These are phyloP conservation scores for Nephotettix cincticeps DNA, from an alignment of 1,140 invertebrate species.

Conservation along the genomic window DNA sequence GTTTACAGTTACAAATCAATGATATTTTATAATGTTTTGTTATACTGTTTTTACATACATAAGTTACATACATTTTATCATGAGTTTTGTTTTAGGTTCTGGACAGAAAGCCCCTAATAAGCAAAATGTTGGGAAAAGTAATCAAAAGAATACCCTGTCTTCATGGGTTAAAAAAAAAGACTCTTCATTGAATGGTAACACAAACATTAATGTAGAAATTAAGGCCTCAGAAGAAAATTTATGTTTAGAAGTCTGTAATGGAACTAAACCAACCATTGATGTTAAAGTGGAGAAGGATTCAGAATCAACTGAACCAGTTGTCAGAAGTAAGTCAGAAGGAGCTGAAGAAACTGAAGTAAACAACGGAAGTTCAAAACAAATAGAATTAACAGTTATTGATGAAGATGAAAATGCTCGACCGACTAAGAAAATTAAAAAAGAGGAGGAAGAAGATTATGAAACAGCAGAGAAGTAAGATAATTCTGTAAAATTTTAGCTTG, in stretches of 20 bases:
- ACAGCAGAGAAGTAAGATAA: slow-evolving; percentile 11
- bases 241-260: no score
- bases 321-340: no score
- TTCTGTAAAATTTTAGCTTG: no score
- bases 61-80: no score
- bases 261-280: no score
- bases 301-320: no score
- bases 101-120: neutral
- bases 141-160: neutral
- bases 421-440: slow-evolving; percentile 18
- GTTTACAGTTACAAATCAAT: no score
- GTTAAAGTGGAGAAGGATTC: no score
- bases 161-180: slow-evolving; percentile 7
- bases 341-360: no score
- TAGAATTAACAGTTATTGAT: neutral
- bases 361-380: neutral
- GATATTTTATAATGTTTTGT: no score
- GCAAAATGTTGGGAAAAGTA: neutral
- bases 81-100: neutral
- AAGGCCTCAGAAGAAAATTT: neutral
- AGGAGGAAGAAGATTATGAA: slow-evolving; percentile 5
- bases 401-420: neutral
- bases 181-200: neutral
- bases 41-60: no score
- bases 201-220: neutral